Percentiles rank a stretch among this genome's conserved stretches.
Conservation (phyloP, 1,140 invertebrate species). For the Liolophura sinensis region DNA sequence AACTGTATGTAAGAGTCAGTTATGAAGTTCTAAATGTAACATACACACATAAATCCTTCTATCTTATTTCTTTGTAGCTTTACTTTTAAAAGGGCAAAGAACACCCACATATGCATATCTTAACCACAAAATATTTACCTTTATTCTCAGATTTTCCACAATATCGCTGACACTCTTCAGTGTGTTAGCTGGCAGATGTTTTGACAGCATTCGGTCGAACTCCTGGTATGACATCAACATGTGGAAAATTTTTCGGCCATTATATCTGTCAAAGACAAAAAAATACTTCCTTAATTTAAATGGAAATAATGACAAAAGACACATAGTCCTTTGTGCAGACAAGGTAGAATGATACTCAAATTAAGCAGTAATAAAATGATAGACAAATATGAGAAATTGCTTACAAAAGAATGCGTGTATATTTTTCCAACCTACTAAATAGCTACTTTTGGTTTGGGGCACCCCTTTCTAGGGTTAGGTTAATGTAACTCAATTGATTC, state of each 20-base stretch:
- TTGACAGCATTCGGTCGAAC: constrained; percentile 68
- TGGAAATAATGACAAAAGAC: too few relatives aligned
- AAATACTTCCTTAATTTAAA: not conserved
- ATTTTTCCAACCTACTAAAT: too few relatives aligned
- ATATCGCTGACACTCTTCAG: constrained; percentile 72
- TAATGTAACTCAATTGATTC: not conserved
- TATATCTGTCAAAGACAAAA: constrained; percentile 62
- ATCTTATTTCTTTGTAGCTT: too few relatives aligned
- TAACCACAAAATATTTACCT: constrained; percentile 34
- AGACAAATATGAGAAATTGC: too few relatives aligned
- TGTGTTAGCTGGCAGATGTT: constrained; percentile 69
- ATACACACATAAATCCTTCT: not conserved
- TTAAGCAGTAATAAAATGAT: too few relatives aligned
- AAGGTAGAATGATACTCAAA: too few relatives aligned
- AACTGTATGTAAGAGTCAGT: too few relatives aligned
- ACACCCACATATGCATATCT: too few relatives aligned
- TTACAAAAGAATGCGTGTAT: too few relatives aligned
- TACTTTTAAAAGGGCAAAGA: too few relatives aligned
- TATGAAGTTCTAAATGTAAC: not conserved
- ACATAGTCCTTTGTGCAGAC: too few relatives aligned
- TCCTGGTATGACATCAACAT: constrained; percentile 65
- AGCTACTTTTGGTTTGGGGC: too few relatives aligned
- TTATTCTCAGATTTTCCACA: constrained; percentile 64
- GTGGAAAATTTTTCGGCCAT: constrained; percentile 71
- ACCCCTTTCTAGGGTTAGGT: not conserved